A percentile compares a stretch with the other conserved stretches of the same genome.
phyloP scores from a whole-genome alignment of 2,888 invertebrate species.

The Adineta ricciae region DNA sequence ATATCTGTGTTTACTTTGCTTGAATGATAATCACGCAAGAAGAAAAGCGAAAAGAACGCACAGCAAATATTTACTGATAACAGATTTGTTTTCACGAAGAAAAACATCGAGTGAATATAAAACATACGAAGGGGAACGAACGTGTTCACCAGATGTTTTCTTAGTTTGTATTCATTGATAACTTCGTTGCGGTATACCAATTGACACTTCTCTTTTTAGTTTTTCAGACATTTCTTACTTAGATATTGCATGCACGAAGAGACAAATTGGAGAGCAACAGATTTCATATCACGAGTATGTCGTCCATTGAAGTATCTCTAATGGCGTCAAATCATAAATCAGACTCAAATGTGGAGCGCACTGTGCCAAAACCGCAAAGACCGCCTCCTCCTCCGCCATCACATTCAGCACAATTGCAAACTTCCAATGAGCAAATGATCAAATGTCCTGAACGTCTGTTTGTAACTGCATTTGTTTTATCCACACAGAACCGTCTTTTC shows the following conservation, averaged over 20 bases:
- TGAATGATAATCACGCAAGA: not conserved
- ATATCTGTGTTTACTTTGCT: not conserved
- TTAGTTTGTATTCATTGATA: too few species aligned
- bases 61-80: not conserved
- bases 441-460: not conserved
- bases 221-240: not conserved
- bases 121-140: too few species aligned
- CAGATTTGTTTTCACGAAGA: not conserved
- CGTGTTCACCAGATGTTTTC: too few species aligned
- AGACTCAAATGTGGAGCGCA: not conserved
- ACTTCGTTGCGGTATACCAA: too few species aligned
- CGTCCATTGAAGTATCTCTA: not conserved
- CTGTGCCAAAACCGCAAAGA: not conserved
- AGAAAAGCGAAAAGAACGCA: not conserved
- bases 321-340: not conserved
- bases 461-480: not conserved
- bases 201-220: not conserved
- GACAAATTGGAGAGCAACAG: not conserved
- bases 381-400: not conserved
- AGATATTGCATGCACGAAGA: not conserved
- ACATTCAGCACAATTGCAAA: not conserved
- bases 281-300: not conserved
- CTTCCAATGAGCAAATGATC: not conserved
- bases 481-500: not conserved
- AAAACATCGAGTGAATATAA: not conserved